Conservation (phyloP, 2,888 invertebrate species). For the Acanthacorydalis orientalis region DNA sequence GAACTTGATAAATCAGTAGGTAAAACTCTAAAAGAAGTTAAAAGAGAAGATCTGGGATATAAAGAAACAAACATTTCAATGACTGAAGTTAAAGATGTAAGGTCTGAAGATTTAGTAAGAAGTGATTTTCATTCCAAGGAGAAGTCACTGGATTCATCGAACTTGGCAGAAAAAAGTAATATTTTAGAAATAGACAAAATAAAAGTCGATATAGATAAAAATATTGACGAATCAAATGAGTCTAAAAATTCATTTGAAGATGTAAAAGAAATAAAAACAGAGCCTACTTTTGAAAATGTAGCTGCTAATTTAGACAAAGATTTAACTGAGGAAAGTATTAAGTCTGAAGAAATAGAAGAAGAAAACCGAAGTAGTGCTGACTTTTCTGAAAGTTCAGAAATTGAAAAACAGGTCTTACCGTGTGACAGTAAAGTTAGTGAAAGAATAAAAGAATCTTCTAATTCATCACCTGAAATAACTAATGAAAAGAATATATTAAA, state of each 20-base stretch:
- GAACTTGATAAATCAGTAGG: slow-evolving; percentile 1
- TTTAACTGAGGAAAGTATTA: slow-evolving; percentile 1
- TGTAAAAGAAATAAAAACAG: slow-evolving; percentile 7
- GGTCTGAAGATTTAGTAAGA: neutral
- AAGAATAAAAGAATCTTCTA: too few species aligned
- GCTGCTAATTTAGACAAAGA: slow-evolving; percentile 8
- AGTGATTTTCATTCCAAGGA: neutral
- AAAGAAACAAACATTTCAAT: slow-evolving; percentile 7
- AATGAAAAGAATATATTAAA: too few species aligned
- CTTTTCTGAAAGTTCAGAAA: neutral
- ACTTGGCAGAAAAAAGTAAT: too few species aligned
- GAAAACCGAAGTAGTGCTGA: neutral
- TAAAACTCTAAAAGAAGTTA: slow-evolving; percentile 2
- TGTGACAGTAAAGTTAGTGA: too few species aligned
- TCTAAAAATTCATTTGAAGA: slow-evolving; percentile 4
- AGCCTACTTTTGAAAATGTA: slow-evolving; percentile 9
- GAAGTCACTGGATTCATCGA: neutral
- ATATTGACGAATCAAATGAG: slow-evolving; percentile 1
- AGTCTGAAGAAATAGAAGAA: neutral
- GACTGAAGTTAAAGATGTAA: neutral
- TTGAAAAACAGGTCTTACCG: neutral
- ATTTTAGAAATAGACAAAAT: neutral
- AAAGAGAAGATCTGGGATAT: slow-evolving; percentile 11
- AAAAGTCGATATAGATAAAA: slow-evolving; percentile 6
- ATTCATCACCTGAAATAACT: too few species aligned